These are phyloP conservation scores for Pandemis cinnamomeana DNA, from an alignment of 2,888 invertebrate genomes.

Conservation along the genomic window DNA sequence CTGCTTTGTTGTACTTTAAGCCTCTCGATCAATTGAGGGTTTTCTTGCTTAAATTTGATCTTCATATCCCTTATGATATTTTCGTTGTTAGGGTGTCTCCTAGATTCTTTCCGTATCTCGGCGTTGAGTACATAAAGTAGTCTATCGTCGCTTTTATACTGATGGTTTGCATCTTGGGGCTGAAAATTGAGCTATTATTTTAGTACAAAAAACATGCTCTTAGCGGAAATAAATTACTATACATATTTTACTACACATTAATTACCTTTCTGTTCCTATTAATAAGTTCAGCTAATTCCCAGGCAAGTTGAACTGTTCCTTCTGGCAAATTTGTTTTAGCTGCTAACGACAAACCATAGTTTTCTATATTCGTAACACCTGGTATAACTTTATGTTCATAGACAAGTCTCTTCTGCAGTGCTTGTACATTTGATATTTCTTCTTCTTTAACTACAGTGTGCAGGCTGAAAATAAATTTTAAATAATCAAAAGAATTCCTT, in stretches of 20 bases:
- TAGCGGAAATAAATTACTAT: neutral
- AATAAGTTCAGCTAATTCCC: conserved; percentile 74
- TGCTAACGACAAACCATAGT: conserved; percentile 88
- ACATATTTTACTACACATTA: neutral
- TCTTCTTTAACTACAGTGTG: conserved; percentile 73
- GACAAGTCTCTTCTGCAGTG: conserved; percentile 71
- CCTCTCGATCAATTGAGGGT: conserved; percentile 60
- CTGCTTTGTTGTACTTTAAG: conserved; percentile 51
- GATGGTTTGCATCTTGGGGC: conserved; percentile 59
- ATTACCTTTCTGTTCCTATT: conserved; percentile 65
- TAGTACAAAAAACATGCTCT: neutral
- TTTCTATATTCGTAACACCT: conserved; percentile 85
- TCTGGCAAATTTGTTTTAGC: conserved; percentile 85
- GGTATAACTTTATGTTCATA: conserved; percentile 86
- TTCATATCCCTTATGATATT: conserved; percentile 55
- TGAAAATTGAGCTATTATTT: conserved; percentile 50
- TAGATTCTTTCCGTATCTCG: conserved; percentile 60
- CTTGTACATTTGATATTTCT: conserved; percentile 56
- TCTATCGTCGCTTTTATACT: conserved; percentile 57
- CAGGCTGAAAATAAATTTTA: conserved; percentile 54
- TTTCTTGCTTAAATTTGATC: conserved; percentile 62
- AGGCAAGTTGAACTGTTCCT: conserved; percentile 81
- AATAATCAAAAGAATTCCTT: conserved; percentile 2
- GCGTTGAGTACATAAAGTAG: conserved; percentile 69
- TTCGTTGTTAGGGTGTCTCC: conserved; percentile 55